Base-by-base conservation (phyloP, 2,797 vertebrate genomes). In the Malurus splendens region DNA sequence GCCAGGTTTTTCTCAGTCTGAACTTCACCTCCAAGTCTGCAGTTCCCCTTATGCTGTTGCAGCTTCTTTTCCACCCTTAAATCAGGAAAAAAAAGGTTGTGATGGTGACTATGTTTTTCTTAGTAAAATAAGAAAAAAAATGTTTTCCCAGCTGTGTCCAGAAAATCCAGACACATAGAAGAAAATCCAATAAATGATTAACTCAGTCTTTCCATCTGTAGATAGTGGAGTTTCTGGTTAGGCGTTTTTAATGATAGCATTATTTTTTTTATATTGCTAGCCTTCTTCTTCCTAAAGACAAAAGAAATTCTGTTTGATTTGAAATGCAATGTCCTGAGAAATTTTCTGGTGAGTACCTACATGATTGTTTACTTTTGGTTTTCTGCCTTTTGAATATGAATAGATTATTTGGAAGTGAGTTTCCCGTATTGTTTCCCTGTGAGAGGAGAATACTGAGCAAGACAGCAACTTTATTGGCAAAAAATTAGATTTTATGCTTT, bases 181-280 rank as follows among this genome's bases (percentile, higher is more conserved):
- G 45, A 91, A 90, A 89, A 89, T 76, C 50, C 60, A 87, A 45
- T 85, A 82, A 94, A 92, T 90, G 0, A 94, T 92, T 86, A 93
- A 90, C 75, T 73, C 25, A 65, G 38, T 60, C 42, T 82, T 95
- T 89, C 78, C 72, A 84, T 89, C 67, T 91, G 42, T 3, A 12
- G 48, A 55, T 82, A 82, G 42, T n/a, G 20, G 44, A 39, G 22
- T 68, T 90, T 89, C 74, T 87, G n/a, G 28, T 47, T 54, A 60
- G 19, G 7, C 12, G 10, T 28, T 38, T 25, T 0, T 2, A 56
- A 36, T 33, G 1, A 12, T 18, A 6, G 10, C 25, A 39, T 8
- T 25, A 3, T 25, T 80, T 57, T 74, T 62, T 47, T 28, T 70
- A 27, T 66, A 57, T 50, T 2, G 1, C 17, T 71, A 45, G 25